Conservation (phyloP, 1,140 invertebrate genomes). For the Eriocheir sinensis region DNA sequence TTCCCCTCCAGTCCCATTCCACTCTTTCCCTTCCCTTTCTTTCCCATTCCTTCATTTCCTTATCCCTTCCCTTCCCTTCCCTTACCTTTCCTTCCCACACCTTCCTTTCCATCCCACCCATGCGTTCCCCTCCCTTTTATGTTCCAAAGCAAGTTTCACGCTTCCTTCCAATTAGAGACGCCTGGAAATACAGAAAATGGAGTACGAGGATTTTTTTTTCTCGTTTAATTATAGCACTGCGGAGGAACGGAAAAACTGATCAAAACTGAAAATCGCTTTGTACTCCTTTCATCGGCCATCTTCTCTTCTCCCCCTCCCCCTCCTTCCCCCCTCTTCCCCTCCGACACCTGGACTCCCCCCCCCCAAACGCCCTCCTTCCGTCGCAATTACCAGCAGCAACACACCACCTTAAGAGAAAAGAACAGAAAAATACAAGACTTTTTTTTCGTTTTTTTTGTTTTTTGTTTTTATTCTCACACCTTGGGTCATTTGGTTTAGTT, state of each 20-base stretch:
- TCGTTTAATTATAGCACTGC: background rate
- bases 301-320: background rate
- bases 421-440: background rate
- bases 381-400: slow-evolving; percentile 31
- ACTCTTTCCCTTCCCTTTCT: background rate
- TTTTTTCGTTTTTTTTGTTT: background rate
- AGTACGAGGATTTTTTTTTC: background rate
- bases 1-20: background rate
- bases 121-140: background rate
- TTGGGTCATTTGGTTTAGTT: too few species aligned
- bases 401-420: too few species aligned
- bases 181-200: background rate
- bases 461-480: background rate
- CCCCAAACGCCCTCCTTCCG: slow-evolving; percentile 27
- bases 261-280: background rate
- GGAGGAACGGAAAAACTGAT: background rate
- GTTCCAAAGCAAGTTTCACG: background rate
- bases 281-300: slow-evolving; percentile 2
- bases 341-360: background rate
- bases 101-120: background rate
- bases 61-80: background rate
- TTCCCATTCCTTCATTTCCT: background rate
- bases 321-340: background rate
- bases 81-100: background rate
- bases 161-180: slow-evolving; percentile 13